Percentiles rank a stretch among this genome's conserved stretches.
These are phyloP conservation scores for Turdus rufiventris DNA, from an alignment of 2,113 vertebrate species.

Conservation along the genomic window DNA sequence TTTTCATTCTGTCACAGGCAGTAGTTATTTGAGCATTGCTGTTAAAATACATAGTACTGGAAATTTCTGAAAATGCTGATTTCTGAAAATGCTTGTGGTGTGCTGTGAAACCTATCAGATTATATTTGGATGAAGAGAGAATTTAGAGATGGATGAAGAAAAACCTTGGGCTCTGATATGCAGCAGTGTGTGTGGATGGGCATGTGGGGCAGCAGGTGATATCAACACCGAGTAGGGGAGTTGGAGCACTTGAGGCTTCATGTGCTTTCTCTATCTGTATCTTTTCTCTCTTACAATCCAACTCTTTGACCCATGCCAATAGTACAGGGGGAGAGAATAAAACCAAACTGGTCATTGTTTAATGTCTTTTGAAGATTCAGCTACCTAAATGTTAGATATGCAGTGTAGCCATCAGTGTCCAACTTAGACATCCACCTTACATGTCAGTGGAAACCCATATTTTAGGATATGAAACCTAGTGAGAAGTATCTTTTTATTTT, in stretches of 20 bases:
- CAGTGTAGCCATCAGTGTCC: not conserved
- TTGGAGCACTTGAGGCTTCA: not conserved
- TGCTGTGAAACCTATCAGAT: not conserved
- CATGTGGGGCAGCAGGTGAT: not conserved
- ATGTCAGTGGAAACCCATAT: not conserved
- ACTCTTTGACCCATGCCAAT: rapidly evolving
- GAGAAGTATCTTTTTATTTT: not conserved
- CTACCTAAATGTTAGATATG: not conserved
- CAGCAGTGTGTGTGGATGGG: not conserved
- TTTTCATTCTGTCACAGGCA: not conserved
- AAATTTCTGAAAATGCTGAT: not conserved
- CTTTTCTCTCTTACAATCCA: not conserved
- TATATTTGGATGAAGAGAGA: not conserved
- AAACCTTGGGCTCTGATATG: not conserved
- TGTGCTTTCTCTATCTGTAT: not conserved
- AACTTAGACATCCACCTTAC: not conserved
- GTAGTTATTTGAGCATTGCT: not conserved
- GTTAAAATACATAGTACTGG: not conserved
- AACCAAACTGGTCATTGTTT: not conserved
- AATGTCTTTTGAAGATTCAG: not conserved
- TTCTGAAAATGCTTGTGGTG: not conserved
- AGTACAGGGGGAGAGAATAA: not conserved
- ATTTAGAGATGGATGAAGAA: not conserved
- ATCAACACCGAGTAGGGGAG: not conserved
- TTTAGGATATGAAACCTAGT: not conserved